phyloP scores from a whole-genome alignment of 2,113 vertebrate species.

The Rhipidura dahli region DNA sequence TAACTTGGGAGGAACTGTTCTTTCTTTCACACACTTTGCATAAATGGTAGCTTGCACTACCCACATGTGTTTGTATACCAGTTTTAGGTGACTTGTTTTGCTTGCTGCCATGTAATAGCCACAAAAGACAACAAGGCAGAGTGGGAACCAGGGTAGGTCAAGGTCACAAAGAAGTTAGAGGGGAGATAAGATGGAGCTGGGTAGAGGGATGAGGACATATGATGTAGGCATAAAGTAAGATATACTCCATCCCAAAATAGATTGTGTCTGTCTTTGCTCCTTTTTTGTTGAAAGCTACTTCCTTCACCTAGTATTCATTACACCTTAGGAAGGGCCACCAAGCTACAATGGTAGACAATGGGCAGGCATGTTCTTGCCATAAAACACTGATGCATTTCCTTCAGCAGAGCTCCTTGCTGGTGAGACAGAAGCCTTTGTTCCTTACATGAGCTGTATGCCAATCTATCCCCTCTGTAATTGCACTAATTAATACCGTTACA shows the following conservation, averaged over 20 bases:
- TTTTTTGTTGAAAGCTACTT: not conserved
- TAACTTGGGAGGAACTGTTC: not conserved
- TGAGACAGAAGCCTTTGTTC: not conserved
- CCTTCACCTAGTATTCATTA: not conserved
- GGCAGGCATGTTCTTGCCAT: not conserved
- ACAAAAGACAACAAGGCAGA: rapidly evolving
- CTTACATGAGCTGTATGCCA: not conserved
- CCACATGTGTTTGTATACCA: not conserved
- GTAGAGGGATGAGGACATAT: not conserved
- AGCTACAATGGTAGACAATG: not conserved
- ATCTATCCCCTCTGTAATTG: not conserved
- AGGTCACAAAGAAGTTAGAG: not conserved
- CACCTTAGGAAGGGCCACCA: not conserved
- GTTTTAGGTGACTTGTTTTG: not conserved
- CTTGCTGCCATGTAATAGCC: not conserved
- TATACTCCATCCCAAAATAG: not conserved
- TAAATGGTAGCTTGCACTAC: not conserved
- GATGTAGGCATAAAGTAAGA: not conserved
- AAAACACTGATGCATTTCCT: not conserved
- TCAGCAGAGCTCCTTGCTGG: not conserved
- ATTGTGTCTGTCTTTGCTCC: not conserved
- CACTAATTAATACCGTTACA: not conserved
- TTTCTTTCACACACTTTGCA: not conserved
- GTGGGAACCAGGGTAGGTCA: not conserved
- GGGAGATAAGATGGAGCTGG: not conserved